Percentiles rank a stretch among this genome's conserved stretches.
phyloP scores from a whole-genome alignment of 2,888 invertebrate species.

The Hanleya hanleyi region DNA sequence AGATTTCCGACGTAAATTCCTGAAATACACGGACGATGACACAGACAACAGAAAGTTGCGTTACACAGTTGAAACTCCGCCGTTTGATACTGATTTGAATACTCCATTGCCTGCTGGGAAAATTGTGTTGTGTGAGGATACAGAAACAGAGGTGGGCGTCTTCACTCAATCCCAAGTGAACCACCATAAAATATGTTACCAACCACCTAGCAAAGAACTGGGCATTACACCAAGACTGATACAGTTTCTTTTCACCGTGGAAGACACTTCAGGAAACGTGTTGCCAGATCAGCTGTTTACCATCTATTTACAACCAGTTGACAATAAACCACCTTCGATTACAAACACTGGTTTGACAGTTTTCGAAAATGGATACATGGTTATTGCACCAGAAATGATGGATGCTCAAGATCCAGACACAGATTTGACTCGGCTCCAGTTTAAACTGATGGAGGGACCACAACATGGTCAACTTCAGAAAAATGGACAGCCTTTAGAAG shows the following conservation, averaged over 20 bases:
- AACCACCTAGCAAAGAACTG: slow-evolving; percentile 67
- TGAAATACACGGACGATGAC: slow-evolving; percentile 66
- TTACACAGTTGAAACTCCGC: slow-evolving; percentile 57
- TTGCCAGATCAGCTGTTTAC: slow-evolving; percentile 65
- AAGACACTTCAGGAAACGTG: slow-evolving; percentile 67
- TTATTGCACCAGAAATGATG: slow-evolving; percentile 61
- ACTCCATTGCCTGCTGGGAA: slow-evolving; percentile 61
- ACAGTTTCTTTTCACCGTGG: slow-evolving; percentile 68
- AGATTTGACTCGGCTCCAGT: slow-evolving; percentile 50
- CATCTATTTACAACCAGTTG: slow-evolving; percentile 67
- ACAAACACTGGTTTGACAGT: slow-evolving; percentile 63
- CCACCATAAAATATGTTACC: slow-evolving; percentile 71
- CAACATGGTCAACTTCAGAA: slow-evolving; percentile 62
- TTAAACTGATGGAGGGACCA: slow-evolving; percentile 59
- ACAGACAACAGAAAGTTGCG: slow-evolving; percentile 61
- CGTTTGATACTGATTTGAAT: slow-evolving; percentile 65
- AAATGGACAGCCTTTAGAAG: slow-evolving; percentile 44
- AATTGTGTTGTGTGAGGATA: slow-evolving; percentile 63
- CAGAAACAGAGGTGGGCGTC: slow-evolving; percentile 45
- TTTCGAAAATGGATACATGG: slow-evolving; percentile 60
- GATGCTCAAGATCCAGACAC: slow-evolving; percentile 70
- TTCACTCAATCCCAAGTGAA: slow-evolving; percentile 72
- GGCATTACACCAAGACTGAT: slow-evolving; percentile 68
- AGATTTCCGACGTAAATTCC: slow-evolving; percentile 56
- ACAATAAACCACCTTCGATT: slow-evolving; percentile 70